These are phyloP conservation scores for Lordiphosa mommai DNA, from an alignment of 1,140 invertebrate species.

Conservation along the genomic window DNA sequence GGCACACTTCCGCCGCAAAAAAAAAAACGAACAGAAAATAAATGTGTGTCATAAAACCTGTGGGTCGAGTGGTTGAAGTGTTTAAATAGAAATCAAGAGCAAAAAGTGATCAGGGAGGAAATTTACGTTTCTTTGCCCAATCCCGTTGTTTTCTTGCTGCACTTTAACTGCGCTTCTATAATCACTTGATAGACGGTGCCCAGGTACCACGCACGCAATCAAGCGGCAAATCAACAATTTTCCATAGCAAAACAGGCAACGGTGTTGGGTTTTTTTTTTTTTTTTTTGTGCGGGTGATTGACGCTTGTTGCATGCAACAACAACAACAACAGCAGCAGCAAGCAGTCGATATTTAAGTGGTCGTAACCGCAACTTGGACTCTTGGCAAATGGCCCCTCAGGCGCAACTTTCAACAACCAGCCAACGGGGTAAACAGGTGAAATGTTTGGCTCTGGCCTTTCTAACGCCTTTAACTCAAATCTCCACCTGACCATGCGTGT, in stretches of 20 bases:
- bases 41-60: slow-evolving; percentile 64
- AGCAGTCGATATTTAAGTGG: slow-evolving; percentile 74
- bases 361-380: slow-evolving; percentile 65
- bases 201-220: slow-evolving; percentile 59
- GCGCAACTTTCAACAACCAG: slow-evolving; percentile 41
- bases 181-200: slow-evolving; percentile 44
- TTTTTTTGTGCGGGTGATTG: slow-evolving; percentile 74
- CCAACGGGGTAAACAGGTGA: slow-evolving; percentile 52
- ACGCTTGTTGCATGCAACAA: slow-evolving; percentile 73
- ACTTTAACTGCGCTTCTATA: slow-evolving; percentile 53
- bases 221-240: slow-evolving; percentile 77
- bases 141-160: too few relatives aligned
- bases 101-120: too few relatives aligned
- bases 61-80: background rate
- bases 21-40: slow-evolving; percentile 4
- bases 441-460: slow-evolving; percentile 66
- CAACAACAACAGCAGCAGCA: too few relatives aligned
- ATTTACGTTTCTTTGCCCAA: background rate
- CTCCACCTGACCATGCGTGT: slow-evolving; percentile 44
- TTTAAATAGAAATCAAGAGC: too few relatives aligned
- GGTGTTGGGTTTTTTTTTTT: slow-evolving; percentile 36
- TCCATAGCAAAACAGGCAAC: slow-evolving; percentile 71
- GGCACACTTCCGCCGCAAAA: slow-evolving; percentile 62
- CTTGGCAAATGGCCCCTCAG: slow-evolving; percentile 46
- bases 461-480: slow-evolving; percentile 26